Conservation (phyloP, 2,888 invertebrate genomes). For the Plagodis pulveraria region DNA sequence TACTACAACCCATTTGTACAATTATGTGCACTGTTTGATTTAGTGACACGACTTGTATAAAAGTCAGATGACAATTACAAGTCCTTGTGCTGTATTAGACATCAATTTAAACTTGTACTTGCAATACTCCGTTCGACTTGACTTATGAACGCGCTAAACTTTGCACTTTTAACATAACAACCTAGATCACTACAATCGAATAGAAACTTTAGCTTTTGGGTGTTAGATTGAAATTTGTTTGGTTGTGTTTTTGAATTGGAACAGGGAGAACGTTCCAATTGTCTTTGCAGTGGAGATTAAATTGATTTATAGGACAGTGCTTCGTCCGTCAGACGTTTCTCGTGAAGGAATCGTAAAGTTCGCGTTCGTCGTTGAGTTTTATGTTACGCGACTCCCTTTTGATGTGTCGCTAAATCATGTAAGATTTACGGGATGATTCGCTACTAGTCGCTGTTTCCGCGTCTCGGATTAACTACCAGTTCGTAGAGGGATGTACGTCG, state of each 20-base stretch:
- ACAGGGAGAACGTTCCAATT: conserved; percentile 58
- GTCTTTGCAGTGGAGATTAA: conserved; percentile 74
- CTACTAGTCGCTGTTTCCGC: conserved; percentile 51
- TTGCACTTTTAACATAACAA: conserved; percentile 42
- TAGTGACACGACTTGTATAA: conserved; percentile 62
- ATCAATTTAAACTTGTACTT: conserved; percentile 56
- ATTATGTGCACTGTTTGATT: conserved; percentile 60
- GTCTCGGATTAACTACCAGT: conserved; percentile 34
- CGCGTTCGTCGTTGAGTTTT: conserved; percentile 57
- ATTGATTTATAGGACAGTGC: conserved; percentile 76
- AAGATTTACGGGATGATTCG: conserved; percentile 59
- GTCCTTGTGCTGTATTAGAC: conserved; percentile 68
- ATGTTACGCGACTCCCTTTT: conserved; percentile 55
- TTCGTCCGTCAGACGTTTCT: conserved; percentile 69
- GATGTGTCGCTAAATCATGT: conserved; percentile 69
- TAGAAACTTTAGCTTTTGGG: conserved; percentile 27
- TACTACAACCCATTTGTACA: conserved; percentile 58
- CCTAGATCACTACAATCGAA: conserved; percentile 27
- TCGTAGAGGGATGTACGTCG: not conserved
- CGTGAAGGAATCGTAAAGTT: conserved; percentile 70
- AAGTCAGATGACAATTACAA: conserved; percentile 74
- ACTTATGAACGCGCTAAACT: conserved; percentile 64
- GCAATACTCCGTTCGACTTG: conserved; percentile 60
- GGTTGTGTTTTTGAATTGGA: conserved; percentile 27
- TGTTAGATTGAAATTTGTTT: conserved; percentile 27